These are phyloP conservation scores for Diachrysia chrysitis DNA, from an alignment of 2,888 invertebrate genomes.

Conservation along the genomic window DNA sequence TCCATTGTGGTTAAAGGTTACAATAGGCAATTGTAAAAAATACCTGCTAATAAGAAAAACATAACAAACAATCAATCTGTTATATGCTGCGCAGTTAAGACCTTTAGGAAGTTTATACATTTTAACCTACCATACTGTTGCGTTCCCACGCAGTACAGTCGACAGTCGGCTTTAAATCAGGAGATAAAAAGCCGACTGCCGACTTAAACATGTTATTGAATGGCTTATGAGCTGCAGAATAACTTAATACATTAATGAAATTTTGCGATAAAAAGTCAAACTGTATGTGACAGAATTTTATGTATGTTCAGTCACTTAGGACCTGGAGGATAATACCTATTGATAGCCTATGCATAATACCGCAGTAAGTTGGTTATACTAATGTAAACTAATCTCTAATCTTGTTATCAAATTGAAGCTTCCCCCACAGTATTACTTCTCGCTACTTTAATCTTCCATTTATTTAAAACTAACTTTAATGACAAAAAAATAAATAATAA, in stretches of 20 bases:
- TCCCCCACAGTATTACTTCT: too few species aligned
- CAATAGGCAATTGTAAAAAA: neutral
- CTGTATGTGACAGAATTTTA: neutral
- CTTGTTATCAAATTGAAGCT: too few species aligned
- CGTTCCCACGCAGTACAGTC: too few species aligned
- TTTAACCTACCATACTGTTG: constrained; percentile 8
- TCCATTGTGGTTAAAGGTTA: constrained; percentile 9
- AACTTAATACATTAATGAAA: neutral
- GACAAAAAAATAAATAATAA: too few species aligned
- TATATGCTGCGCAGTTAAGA: constrained; percentile 1
- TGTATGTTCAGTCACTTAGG: neutral
- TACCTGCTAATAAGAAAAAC: neutral
- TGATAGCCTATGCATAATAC: neutral
- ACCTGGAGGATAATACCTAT: neutral
- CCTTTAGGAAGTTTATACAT: neutral
- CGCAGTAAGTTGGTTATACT: neutral
- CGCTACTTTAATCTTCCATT: constrained; percentile 21
- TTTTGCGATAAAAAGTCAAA: neutral
- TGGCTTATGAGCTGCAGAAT: neutral
- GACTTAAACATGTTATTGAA: constrained; percentile 7
- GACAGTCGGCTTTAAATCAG: too few species aligned
- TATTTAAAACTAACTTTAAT: constrained; percentile 5
- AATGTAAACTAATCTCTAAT: neutral
- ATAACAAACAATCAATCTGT: neutral
- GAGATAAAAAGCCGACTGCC: constrained; percentile 2